Evolutionary conservation across 2,113 vertebrate genomes (phyloP), one percentile per base, ranked within the genome.

Genomic region (Raja brachyura): DNA sequence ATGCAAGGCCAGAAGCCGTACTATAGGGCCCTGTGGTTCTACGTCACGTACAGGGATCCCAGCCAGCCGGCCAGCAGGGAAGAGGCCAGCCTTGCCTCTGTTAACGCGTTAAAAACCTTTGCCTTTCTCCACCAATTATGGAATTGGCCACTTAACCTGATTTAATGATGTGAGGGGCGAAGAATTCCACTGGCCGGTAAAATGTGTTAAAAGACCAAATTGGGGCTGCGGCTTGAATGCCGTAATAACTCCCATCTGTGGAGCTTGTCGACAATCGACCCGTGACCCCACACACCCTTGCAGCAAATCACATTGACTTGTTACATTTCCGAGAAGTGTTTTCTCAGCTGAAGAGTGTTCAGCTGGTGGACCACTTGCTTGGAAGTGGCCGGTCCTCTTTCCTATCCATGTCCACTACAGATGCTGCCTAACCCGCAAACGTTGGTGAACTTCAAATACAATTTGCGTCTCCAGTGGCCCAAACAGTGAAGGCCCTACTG

Each of bases 311-410:
- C 28, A 63, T 59, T 3, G n/a, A n/a, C 28, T 88, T 88, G 59
- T 63, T 31, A 88, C 39, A 63, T 63, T 88, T 63, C 28, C 59
- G 16, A 31, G 28, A 75, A 18, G 25, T 63, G n/a, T 31, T 66
- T 88, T 88, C 83, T 88, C 83, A 88, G 59, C 83, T 88, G 83
- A 88, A 88, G 8, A 18, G 59, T 31, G 59, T 59, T 31, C 59
- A 88, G 61, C n/a, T 88, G 83, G 83, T 33, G 28, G 59, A 88
- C n/a, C 83, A 31, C 83, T 86, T 28, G n/a, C 28, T 88, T n/a
- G 5, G 28, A 31, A 31, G 20, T 61, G 14, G 28, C 59, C n/a
- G 59, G 59, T 31, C 39, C 39, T 48, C 39, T 48, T 48, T 48
- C 39, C 39, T 48, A 48, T 48, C 39, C 39, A 48, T 48, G 39